These are phyloP conservation scores for Zoanthus sociatus DNA, from an alignment of 92 coral and sea anemone genomes.

Conservation along the genomic window DNA sequence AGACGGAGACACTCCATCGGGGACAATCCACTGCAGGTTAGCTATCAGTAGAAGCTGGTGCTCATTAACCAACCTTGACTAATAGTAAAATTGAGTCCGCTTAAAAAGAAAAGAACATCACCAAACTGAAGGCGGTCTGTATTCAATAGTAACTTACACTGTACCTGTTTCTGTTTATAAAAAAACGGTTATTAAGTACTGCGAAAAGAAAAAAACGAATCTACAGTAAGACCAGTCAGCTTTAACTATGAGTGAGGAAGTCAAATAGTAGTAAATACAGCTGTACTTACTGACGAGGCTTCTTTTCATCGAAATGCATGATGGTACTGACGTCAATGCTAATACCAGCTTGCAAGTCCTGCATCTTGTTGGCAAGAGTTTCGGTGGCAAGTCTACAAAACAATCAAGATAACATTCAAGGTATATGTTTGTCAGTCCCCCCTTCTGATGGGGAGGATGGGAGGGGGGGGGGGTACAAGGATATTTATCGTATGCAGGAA, in stretches of 20 bases:
- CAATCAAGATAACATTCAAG: too few species aligned
- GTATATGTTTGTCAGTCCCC: too few species aligned
- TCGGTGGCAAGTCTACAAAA: conserved; percentile 84
- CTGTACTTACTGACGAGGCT: conserved; percentile 74
- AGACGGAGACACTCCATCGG: background rate
- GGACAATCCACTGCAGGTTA: background rate
- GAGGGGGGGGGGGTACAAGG: too few species aligned
- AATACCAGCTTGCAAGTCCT: conserved; percentile 88
- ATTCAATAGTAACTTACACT: too few species aligned
- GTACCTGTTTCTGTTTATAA: too few species aligned
- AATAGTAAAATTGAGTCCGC: background rate
- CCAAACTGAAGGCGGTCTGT: too few species aligned
- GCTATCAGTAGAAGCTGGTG: background rate
- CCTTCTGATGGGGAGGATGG: too few species aligned
- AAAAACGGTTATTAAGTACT: too few species aligned
- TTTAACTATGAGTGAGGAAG: background rate
- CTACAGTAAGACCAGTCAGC: background rate
- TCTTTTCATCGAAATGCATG: conserved; percentile 78
- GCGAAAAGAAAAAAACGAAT: background rate
- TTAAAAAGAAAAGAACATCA: too few species aligned
- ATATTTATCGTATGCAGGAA: too few species aligned
- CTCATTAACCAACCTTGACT: background rate
- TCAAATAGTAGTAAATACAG: background rate
- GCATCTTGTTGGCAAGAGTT: conserved; percentile 88
- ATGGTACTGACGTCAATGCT: conserved; percentile 85